Conservation (phyloP, 2,113 vertebrate genomes). For the Periophthalmodon schlosseri region DNA sequence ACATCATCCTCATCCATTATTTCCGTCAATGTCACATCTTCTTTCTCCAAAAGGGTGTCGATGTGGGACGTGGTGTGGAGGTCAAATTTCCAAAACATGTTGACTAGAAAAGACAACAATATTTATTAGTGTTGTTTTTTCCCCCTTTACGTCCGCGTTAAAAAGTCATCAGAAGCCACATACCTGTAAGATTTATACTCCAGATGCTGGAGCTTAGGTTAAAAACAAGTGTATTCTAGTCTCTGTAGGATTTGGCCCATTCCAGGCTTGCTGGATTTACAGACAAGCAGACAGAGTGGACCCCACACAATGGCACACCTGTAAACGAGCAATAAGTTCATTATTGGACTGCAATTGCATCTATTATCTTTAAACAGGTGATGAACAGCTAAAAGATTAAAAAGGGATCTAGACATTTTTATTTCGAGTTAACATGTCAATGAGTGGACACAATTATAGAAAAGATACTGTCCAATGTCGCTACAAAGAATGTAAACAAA, state of each 20-base stretch:
- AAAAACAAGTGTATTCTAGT: slow-evolving; percentile 82
- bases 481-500: background rate
- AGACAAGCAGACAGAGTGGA: slow-evolving; percentile 64
- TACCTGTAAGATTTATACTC: slow-evolving; percentile 76
- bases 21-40: slow-evolving; percentile 95
- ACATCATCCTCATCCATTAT: slow-evolving; percentile 99
- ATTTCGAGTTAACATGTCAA: background rate
- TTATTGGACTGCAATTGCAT: background rate
- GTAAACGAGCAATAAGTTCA: slow-evolving; percentile 5
- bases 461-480: background rate
- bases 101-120: slow-evolving; percentile 73
- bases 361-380: background rate
- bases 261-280: slow-evolving; percentile 85
- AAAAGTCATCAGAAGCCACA: background rate
- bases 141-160: too few species aligned
- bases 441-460: background rate
- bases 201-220: slow-evolving; percentile 81
- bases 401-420: background rate
- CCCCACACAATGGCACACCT: slow-evolving; percentile 70
- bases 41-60: slow-evolving; percentile 96
- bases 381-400: background rate
- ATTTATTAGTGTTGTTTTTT: background rate
- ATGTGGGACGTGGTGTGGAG: slow-evolving; percentile 99
- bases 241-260: slow-evolving; percentile 91
- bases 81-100: slow-evolving; percentile 99